Evolutionary conservation across 2,113 vertebrate species (phyloP).

Genomic region (Sakesphorus luctuosus): DNA sequence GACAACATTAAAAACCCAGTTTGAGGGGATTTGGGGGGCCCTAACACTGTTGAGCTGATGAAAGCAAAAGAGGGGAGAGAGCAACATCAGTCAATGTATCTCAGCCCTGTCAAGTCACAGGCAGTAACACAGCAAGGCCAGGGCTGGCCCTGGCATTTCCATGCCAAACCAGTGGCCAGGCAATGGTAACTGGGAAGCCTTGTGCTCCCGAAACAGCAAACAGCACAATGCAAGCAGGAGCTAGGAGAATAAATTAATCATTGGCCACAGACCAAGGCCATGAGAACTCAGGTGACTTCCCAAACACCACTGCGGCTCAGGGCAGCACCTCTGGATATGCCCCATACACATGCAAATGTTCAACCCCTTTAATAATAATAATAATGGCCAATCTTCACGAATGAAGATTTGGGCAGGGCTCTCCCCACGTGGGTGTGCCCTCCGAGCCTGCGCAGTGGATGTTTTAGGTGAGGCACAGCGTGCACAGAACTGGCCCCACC

Average conservation of each 20-base stretch:
- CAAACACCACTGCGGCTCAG: fast-evolving
- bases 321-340: neutral
- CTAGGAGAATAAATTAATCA: neutral
- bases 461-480: too few relatives aligned
- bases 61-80: neutral
- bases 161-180: neutral
- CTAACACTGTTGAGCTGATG: neutral
- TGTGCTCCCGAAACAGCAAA: neutral
- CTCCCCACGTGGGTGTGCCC: too few relatives aligned
- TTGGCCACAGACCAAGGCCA: neutral
- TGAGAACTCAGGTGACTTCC: neutral
- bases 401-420: too few relatives aligned
- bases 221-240: neutral
- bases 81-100: neutral
- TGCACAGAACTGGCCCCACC: too few relatives aligned
- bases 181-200: neutral
- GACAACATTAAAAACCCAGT: neutral
- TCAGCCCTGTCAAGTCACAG: neutral
- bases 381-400: too few relatives aligned
- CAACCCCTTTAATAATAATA: neutral
- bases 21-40: neutral
- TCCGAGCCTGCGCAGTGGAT: too few relatives aligned
- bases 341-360: neutral
- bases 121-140: neutral
- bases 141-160: neutral